phyloP scores from a whole-genome alignment of 2,888 invertebrate species.

The Onchidella celtica region DNA sequence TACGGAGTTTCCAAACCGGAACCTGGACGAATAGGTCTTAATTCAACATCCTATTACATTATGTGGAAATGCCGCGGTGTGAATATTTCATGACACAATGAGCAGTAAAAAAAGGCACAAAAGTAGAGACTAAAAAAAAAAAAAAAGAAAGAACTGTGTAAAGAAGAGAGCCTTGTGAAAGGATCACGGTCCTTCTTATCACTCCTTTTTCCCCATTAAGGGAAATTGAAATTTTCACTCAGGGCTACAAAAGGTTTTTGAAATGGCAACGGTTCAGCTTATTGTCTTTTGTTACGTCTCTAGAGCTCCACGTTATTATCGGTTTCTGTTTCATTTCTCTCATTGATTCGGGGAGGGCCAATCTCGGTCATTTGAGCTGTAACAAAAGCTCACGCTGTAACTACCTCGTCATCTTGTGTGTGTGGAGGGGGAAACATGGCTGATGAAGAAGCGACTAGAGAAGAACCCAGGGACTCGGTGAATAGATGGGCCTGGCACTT shows the following conservation, averaged over 20 bases:
- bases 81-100: not conserved
- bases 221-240: constrained; percentile 9
- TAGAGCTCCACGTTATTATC: not conserved
- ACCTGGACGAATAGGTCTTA: not conserved
- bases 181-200: not conserved
- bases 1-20: not conserved
- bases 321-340: not conserved
- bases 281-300: not conserved
- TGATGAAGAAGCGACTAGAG: too few relatives aligned
- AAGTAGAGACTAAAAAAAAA: too few relatives aligned
- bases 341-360: not conserved
- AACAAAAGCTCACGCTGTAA: not conserved
- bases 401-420: not conserved
- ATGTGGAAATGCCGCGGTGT: not conserved
- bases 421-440: too few relatives aligned
- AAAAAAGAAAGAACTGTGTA: not conserved
- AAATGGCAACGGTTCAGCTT: not conserved
- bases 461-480: not conserved
- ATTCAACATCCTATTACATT: not conserved
- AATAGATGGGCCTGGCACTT: not conserved
- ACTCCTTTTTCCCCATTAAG: not conserved
- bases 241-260: not conserved
- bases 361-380: not conserved
- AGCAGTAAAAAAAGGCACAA: too few relatives aligned
- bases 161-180: not conserved